Percentiles rank a stretch among this genome's conserved stretches.
phyloP scores from a whole-genome alignment of 2,113 vertebrate species.

The Scartelaos histophorus region DNA sequence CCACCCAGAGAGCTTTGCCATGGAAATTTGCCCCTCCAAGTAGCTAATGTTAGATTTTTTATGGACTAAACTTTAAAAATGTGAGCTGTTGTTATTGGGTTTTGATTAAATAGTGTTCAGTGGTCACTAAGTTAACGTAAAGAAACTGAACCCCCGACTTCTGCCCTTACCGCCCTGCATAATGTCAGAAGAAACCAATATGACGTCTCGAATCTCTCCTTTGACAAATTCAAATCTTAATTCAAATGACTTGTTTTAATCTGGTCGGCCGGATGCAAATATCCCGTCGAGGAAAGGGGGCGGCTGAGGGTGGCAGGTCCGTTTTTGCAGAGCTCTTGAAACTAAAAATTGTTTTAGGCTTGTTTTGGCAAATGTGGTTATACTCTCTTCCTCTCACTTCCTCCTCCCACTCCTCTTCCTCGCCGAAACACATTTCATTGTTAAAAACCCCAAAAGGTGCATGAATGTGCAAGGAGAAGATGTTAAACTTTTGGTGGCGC shows the following conservation, averaged over 20 bases:
- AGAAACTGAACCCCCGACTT: too few species aligned
- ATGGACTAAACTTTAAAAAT: too few species aligned
- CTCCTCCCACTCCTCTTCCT: slow-evolving; percentile 57
- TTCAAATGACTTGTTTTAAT: slow-evolving; percentile 70
- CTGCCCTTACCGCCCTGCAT: too few species aligned
- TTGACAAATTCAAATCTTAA: slow-evolving; percentile 70
- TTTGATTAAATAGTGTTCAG: too few species aligned
- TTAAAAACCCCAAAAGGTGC: not conserved
- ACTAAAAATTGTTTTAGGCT: not conserved
- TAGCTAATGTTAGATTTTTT: too few species aligned
- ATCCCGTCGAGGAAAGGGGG: slow-evolving; percentile 39
- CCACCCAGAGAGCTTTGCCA: too few species aligned
- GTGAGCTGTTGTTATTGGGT: too few species aligned
- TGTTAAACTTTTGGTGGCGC: slow-evolving; percentile 19
- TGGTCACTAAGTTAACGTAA: too few species aligned
- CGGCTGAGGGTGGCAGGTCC: slow-evolving; percentile 16
- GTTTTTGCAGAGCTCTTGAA: slow-evolving; percentile 26
- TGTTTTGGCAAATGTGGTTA: slow-evolving; percentile 36
- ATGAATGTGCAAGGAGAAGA: not conserved
- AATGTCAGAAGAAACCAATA: slow-evolving; percentile 1
- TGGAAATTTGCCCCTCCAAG: too few species aligned
- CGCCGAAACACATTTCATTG: slow-evolving; percentile 43
- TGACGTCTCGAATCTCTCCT: slow-evolving; percentile 44
- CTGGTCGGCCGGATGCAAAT: slow-evolving; percentile 73
- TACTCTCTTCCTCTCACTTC: slow-evolving; percentile 39